phyloP scores from a whole-genome alignment of 2,113 vertebrate genomes.

The Scomber scombrus region DNA sequence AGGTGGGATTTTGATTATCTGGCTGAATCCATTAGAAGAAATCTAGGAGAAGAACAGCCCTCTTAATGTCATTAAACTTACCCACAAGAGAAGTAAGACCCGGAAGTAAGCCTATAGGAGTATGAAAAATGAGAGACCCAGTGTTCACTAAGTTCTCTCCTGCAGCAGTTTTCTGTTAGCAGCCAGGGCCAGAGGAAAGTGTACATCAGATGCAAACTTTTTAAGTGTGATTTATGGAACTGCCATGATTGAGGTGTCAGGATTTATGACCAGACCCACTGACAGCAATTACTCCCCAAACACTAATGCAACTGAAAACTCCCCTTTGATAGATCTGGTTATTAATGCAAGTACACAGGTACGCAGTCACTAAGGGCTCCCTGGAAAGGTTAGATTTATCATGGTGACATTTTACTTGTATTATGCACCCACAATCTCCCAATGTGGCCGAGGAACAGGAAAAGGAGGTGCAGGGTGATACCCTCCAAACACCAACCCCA shows the following conservation, averaged over 20 bases:
- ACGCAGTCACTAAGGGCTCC: slow-evolving; percentile 73
- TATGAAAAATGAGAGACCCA: slow-evolving; percentile 45
- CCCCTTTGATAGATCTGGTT: slow-evolving; percentile 84
- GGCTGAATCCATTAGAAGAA: background rate
- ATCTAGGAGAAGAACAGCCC: slow-evolving; percentile 2
- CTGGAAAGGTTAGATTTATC: slow-evolving; percentile 85
- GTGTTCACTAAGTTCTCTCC: slow-evolving; percentile 38
- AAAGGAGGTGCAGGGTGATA: slow-evolving; percentile 16
- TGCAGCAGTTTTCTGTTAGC: slow-evolving; percentile 40
- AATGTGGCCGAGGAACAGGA: slow-evolving; percentile 48
- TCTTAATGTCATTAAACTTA: slow-evolving; percentile 45
- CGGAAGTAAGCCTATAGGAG: slow-evolving; percentile 13
- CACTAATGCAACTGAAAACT: slow-evolving; percentile 73
- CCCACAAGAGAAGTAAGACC: slow-evolving; percentile 2
- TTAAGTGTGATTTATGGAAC: slow-evolving; percentile 83
- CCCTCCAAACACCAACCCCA: slow-evolving; percentile 22
- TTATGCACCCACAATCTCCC: slow-evolving; percentile 72
- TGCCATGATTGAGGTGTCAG: slow-evolving; percentile 74
- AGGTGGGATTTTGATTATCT: slow-evolving; percentile 41
- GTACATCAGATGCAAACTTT: slow-evolving; percentile 77
- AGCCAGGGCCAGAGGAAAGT: slow-evolving; percentile 49
- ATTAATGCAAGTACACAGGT: slow-evolving; percentile 86
- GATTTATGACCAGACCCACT: slow-evolving; percentile 79
- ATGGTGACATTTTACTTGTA: slow-evolving; percentile 83
- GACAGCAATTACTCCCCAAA: slow-evolving; percentile 85